Base-by-base conservation (phyloP, 2,113 vertebrate species). In the Platysternon megacephalum region DNA sequence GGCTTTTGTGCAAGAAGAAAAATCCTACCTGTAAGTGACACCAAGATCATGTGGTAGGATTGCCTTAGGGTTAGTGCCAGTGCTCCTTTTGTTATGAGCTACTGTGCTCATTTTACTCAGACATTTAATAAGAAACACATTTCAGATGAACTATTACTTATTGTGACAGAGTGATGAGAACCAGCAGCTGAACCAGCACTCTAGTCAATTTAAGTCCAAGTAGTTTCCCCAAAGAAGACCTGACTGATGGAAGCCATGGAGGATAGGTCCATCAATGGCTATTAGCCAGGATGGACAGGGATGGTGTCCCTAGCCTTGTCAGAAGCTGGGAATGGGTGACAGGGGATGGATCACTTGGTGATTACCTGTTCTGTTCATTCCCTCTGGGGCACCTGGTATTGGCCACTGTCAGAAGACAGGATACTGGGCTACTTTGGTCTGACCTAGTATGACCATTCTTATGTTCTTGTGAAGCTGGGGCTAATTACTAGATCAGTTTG, bases 11-110 rank as follows among this genome's bases (percentile, higher is more conserved):
- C 0, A 72, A 9, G 39, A 19, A 56, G 81, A 46, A 22, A 81
- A 39, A n/a, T 39, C 49, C 35, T 35, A 49, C 35, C 35, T 13
- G 35, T 80, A n/a, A 68, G 14, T 72, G 68, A 72, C n/a, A 22
- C 19, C 14, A 81, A 26, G 61, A 89, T 72, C 68, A 32, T 6
- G 1, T n/a, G 19, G 11, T 1, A 0, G 5, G 46, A 6, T 11
- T 91, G 52, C 29, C 82, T 49, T 46, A 46, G n/a, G 8, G 2
- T 12, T 58, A 72, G 1, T 46, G 9, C 9, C 5, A 26, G 35
- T 39, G 49, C 22, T 53, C 79, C 51, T 49, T 81, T 56, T 86
- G 76, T 32, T 58, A 32, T 28, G 28, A n/a, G 32, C 5, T 72
- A 68, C 35, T n/a, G 16, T 72, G 21, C 21, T 74, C 19, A 42